These are phyloP conservation scores for Odontesthes bonariensis DNA, from an alignment of 2,113 vertebrate species.

Conservation along the genomic window DNA sequence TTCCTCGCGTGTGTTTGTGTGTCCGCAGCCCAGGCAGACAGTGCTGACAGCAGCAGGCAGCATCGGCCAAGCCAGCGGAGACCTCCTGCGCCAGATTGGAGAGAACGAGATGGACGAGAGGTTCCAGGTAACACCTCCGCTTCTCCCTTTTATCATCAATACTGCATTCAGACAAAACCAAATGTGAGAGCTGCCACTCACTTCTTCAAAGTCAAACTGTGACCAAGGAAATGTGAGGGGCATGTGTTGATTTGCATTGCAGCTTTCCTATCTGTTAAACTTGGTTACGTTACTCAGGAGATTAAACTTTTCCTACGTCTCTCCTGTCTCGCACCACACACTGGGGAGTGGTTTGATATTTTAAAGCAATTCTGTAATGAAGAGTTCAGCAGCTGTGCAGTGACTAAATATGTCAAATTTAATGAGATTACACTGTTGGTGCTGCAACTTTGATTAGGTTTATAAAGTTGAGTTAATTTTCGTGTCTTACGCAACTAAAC, in stretches of 20 bases:
- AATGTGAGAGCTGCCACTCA: not conserved
- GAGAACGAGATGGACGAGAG: conserved; percentile 96
- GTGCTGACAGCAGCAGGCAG: conserved; percentile 97
- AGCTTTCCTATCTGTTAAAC: not conserved
- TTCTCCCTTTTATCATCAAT: conserved; percentile 24
- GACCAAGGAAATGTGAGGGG: not conserved
- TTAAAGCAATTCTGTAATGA: conserved; percentile 1
- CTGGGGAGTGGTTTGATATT: not conserved
- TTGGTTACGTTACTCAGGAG: not conserved
- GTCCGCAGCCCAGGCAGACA: conserved; percentile 92
- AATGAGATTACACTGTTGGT: not conserved
- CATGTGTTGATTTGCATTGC: not conserved
- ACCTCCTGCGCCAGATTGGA: conserved; percentile 96
- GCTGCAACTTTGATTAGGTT: not conserved
- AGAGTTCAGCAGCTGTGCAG: conserved; percentile 8
- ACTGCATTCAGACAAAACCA: conserved; percentile 1
- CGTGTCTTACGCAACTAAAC: not conserved
- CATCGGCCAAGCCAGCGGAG: conserved; percentile 97
- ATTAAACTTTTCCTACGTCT: not conserved
- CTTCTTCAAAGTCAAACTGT: not conserved
- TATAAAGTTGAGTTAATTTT: not conserved
- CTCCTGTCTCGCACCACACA: not conserved
- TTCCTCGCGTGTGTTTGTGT: conserved; percentile 33
- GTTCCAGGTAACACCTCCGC: conserved; percentile 88
- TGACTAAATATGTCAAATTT: conserved; percentile 10